Percentiles rank a stretch among this genome's conserved stretches.
Conservation (phyloP, 2,888 invertebrate genomes). For the Drosophila longiperda region DNA sequence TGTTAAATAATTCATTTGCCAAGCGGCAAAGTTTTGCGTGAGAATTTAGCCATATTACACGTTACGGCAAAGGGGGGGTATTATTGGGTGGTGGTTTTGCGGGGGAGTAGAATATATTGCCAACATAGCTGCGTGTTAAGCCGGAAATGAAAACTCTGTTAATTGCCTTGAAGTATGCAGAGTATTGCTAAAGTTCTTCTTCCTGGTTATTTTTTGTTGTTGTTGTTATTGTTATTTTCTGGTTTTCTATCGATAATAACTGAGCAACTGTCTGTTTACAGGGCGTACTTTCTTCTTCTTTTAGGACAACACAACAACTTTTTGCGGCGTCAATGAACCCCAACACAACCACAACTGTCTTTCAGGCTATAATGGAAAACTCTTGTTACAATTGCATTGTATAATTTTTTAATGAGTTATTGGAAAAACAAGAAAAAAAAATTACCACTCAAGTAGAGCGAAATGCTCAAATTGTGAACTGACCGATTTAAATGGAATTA, state of each 20-base stretch:
- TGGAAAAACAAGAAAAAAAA: background rate
- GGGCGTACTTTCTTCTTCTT: slow-evolving; percentile 20
- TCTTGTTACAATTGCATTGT: slow-evolving; percentile 58
- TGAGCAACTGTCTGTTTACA: slow-evolving; percentile 38
- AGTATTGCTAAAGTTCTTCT: slow-evolving; percentile 40
- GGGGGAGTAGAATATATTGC: background rate
- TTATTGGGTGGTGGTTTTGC: background rate
- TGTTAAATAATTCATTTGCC: slow-evolving; percentile 75
- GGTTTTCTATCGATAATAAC: slow-evolving; percentile 55
- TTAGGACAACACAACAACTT: slow-evolving; percentile 25
- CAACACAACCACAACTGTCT: background rate
- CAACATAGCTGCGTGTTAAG: slow-evolving; percentile 65
- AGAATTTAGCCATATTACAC: slow-evolving; percentile 75
- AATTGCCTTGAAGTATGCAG: slow-evolving; percentile 77
- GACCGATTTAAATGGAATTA: slow-evolving; percentile 2
- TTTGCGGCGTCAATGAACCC: slow-evolving; percentile 64
- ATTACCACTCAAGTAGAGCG: background rate
- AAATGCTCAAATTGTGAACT: slow-evolving; percentile 8
- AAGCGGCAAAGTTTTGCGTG: slow-evolving; percentile 72
- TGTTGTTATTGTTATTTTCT: slow-evolving; percentile 30
- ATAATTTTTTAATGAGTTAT: slow-evolving; percentile 42
- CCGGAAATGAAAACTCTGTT: slow-evolving; percentile 73
- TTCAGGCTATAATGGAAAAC: slow-evolving; percentile 55
- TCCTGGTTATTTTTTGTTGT: slow-evolving; percentile 26
- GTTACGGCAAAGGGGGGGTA: slow-evolving; percentile 25